Evolutionary conservation across 2,888 invertebrate genomes (phyloP), one percentile per base, ranked within the genome.

Genomic region (Chirona hameri): DNA sequence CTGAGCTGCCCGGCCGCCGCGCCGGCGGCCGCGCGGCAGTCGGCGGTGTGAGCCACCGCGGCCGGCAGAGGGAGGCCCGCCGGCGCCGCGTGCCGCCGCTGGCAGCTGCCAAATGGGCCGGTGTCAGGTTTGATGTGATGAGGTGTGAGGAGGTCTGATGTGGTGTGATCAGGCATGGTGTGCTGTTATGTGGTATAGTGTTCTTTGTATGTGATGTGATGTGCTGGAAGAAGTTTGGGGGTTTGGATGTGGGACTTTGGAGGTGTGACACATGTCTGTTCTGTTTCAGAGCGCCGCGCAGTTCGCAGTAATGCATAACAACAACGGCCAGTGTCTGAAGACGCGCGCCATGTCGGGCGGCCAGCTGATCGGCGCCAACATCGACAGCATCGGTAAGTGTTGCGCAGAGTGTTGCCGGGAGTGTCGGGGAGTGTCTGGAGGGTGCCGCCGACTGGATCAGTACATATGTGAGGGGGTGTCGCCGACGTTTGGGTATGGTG

Each of bases 281-380:
- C 10, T 1, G 21, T 76, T 39, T 21, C 76, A 76, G 76, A 39
- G 9, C 10, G 39, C 72, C 18, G 31, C 72, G 46, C 1, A 2
- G 76, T 21, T 14, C 72, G 46, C 10, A 9, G 76, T 18, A 21
- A 76, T 76, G 76, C 76, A 76, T 24, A 76, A 76, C 46, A 76
- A 46, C 76, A 46, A 39, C 46, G 24, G 76, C 24, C 76, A 76
- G 76, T 76, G 76, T 24, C 76, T 76, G 76, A 76, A 76, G 46
- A 76, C 76, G 9, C 21, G 76, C 0, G 21, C 46, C 46, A 76
- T 76, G 76, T 76, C 76, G 46, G 76, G 76, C 29, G 76, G 76
- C 24, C 76, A 76, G 24, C 39, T 76, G 39, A 39, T 76, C 24
- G 76, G 76, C 39, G 76, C 76, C 76, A 46, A 21, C 46, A 24